Conservation (phyloP, 1,140 invertebrate species). For the Drosophila serrata region DNA sequence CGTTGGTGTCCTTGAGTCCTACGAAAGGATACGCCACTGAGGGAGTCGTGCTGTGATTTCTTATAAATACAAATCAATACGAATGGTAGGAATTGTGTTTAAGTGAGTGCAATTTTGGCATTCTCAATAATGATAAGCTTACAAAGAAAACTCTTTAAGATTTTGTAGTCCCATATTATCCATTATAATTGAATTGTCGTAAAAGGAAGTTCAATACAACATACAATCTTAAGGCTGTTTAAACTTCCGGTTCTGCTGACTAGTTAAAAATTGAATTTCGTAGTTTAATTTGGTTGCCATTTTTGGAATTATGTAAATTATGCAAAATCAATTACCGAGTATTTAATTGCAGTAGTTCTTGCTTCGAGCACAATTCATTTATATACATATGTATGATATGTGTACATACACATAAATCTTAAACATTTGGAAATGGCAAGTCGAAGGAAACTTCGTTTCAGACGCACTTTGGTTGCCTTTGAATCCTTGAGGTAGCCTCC, state of each 20-base stretch:
- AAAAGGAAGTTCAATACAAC: not conserved
- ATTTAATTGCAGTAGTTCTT: not conserved
- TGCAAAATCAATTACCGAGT: conserved; percentile 8
- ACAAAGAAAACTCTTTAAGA: not conserved
- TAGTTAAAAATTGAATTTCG: not conserved
- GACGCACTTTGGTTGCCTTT: not conserved
- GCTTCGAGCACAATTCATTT: not conserved
- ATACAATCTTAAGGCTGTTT: not conserved
- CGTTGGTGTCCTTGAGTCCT: not conserved
- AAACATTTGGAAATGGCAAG: not conserved
- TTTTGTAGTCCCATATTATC: not conserved
- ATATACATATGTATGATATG: no score
- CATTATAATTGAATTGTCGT: not conserved
- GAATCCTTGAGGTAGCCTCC: not conserved
- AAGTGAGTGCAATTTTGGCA: not conserved
- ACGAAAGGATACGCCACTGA: not conserved
- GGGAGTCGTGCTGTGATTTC: not conserved
- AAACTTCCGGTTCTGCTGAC: not conserved
- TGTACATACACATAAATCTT: conserved; percentile 6
- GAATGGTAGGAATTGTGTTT: no score
- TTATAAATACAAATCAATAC: not conserved
- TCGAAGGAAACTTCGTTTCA: not conserved
- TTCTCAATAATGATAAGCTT: no score
- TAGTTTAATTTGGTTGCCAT: not conserved
- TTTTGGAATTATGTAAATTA: not conserved